These are phyloP conservation scores for Alaudala cheleensis DNA, from an alignment of 2,113 vertebrate species.

Conservation along the genomic window DNA sequence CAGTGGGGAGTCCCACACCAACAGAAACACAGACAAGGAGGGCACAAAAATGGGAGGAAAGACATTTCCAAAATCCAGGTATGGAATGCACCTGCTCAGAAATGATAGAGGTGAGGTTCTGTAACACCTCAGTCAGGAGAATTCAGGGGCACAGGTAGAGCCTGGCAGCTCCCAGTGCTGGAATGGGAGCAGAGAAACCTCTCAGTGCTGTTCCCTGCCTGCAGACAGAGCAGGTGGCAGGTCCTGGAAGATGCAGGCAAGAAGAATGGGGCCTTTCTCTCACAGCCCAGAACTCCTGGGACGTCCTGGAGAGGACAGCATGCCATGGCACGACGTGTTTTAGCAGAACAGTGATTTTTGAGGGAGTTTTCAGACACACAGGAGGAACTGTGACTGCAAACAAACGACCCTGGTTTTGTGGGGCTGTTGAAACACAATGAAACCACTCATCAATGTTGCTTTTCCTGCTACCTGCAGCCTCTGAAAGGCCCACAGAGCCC, in stretches of 20 bases:
- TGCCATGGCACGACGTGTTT: accelerated
- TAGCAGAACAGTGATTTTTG: neutral
- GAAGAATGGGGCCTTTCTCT: neutral
- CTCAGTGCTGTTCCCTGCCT: neutral
- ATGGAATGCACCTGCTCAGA: neutral
- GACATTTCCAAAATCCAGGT: accelerated
- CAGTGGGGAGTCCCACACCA: neutral
- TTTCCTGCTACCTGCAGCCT: neutral
- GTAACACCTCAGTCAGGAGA: neutral
- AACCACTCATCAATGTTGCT: neutral
- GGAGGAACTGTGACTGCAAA: accelerated
- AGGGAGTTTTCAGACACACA: accelerated
- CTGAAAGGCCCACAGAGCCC: neutral
- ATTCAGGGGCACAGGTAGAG: neutral
- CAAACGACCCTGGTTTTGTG: neutral
- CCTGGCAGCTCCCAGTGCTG: neutral
- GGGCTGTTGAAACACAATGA: neutral
- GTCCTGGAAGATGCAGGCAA: neutral
- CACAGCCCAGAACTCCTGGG: neutral
- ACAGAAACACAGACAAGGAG: neutral
- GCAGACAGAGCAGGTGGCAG: neutral
- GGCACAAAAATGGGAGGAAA: neutral
- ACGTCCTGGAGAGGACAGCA: neutral
- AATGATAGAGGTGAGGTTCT: neutral
- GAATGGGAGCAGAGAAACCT: neutral